Percentiles rank a stretch among this genome's conserved stretches.
Conservation (phyloP, 2,797 vertebrate genomes). For the Masticophis lateralis region DNA sequence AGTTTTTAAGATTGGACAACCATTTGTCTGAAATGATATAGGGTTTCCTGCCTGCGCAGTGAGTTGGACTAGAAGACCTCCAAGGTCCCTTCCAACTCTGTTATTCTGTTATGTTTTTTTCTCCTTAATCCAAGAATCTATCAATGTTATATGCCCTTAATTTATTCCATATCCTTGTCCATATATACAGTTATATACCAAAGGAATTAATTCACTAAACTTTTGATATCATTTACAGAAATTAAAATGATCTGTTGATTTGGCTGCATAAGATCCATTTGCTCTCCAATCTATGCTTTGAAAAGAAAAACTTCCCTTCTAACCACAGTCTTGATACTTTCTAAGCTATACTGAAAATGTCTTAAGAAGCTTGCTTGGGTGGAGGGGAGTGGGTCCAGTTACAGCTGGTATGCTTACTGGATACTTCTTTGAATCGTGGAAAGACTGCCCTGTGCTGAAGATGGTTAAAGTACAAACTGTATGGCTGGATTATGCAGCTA, state of each 20-base stretch:
- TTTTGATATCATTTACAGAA: neutral
- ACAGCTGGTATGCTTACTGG: slow-evolving; percentile 18
- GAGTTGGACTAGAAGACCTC: neutral
- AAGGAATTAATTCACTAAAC: neutral
- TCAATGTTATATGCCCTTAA: neutral
- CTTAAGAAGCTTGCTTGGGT: neutral
- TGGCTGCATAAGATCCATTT: neutral
- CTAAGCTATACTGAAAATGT: neutral
- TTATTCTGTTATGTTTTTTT: neutral
- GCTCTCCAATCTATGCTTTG: neutral
- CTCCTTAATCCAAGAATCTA: too few relatives aligned
- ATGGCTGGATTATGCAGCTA: slow-evolving; percentile 25
- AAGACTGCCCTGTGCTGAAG: neutral
- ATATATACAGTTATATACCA: neutral
- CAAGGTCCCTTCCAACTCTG: neutral
- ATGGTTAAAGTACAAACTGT: slow-evolving; percentile 6
- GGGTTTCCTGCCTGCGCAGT: neutral
- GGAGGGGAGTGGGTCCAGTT: neutral
- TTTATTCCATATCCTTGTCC: neutral
- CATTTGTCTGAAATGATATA: neutral
- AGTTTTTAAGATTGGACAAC: neutral
- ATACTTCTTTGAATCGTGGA: neutral
- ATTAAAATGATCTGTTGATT: neutral
- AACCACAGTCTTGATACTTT: neutral
- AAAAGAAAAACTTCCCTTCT: neutral